Evolutionary conservation across 1,140 invertebrate genomes (phyloP).

Genomic region (Bradynema listronoti): DNA sequence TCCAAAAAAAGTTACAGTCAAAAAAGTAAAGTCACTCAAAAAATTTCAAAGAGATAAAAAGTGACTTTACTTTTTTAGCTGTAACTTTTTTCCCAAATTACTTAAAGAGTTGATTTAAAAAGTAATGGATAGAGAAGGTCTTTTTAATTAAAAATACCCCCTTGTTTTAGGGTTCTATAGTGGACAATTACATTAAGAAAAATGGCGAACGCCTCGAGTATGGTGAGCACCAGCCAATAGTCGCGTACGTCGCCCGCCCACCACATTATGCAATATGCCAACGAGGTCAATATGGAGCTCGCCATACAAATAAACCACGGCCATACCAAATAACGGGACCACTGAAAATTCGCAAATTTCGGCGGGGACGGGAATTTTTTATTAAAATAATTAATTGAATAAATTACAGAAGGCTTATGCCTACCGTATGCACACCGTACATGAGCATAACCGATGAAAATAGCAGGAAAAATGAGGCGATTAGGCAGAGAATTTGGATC

Average conservation of each 20-base stretch:
- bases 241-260: conserved; percentile 55
- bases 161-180: background rate
- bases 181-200: conserved; percentile 47
- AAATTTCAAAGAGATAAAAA: no score
- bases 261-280: conserved; percentile 54
- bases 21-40: no score
- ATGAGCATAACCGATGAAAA: conserved; percentile 51
- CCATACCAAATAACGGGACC: conserved; percentile 48
- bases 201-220: conserved; percentile 54
- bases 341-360: conserved; percentile 33
- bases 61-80: no score
- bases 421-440: conserved; percentile 53
- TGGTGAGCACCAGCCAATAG: conserved; percentile 55
- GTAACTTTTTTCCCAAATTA: no score
- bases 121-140: no score
- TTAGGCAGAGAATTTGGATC: conserved; percentile 55
- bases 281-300: conserved; percentile 46
- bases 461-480: conserved; percentile 50
- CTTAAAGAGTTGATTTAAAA: no score
- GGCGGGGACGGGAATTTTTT: conserved; percentile 1
- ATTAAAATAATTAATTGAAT: background rate
- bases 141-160: background rate
- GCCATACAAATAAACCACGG: conserved; percentile 54
- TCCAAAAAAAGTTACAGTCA: no score
- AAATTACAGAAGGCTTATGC: background rate